These are phyloP conservation scores for Listronotus bonariensis DNA, from an alignment of 1,140 invertebrate species.

Conservation along the genomic window DNA sequence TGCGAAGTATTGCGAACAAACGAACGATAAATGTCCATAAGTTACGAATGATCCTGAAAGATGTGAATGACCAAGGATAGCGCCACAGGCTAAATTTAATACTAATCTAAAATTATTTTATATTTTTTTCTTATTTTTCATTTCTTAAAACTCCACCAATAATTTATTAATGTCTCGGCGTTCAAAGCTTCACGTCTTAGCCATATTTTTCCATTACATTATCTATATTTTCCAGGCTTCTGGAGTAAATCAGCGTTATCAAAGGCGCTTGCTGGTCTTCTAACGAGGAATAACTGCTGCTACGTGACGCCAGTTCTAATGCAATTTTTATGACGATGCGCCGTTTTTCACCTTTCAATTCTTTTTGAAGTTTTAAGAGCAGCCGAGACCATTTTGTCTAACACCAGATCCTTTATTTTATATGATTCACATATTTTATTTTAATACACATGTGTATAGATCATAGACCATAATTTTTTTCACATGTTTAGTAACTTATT, in stretches of 20 bases:
- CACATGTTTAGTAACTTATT: no score
- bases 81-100: background rate
- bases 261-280: constrained; percentile 39
- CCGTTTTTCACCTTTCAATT: no score
- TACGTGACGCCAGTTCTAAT: constrained; percentile 51
- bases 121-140: no score
- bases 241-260: constrained; percentile 54
- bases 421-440: no score
- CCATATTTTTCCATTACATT: constrained; percentile 55
- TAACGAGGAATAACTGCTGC: constrained; percentile 53
- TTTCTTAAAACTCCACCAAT: constrained; percentile 5
- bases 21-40: no score
- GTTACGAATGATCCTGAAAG: no score
- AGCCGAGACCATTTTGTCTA: background rate
- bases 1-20: no score
- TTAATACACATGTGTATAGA: no score
- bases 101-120: background rate
- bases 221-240: constrained; percentile 49
- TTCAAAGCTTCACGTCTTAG: constrained; percentile 39
- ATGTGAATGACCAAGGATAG: no score
- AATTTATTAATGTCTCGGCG: constrained; percentile 24
- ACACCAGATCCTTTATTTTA: background rate
- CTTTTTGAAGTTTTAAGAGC: background rate
- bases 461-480: no score
- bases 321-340: constrained; percentile 43